Percentiles rank a stretch among this genome's conserved stretches.
These are phyloP conservation scores for Galago senegalensis DNA, from an alignment of 2,797 vertebrate species.

Conservation along the genomic window DNA sequence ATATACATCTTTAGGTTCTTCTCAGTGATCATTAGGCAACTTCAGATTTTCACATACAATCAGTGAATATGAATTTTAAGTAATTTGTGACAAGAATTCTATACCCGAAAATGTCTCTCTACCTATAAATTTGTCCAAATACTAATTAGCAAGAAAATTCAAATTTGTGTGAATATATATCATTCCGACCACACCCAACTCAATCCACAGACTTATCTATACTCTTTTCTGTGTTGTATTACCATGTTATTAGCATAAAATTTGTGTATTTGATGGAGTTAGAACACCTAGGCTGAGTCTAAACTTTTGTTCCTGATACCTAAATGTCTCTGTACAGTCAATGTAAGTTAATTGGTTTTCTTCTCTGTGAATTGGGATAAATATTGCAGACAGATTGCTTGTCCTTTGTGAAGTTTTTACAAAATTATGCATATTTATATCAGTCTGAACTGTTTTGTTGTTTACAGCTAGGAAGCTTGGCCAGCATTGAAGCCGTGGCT, in stretches of 20 bases:
- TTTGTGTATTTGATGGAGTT: neutral
- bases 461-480: too few relatives aligned
- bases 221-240: neutral
- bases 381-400: neutral
- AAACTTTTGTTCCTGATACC: neutral
- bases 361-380: neutral
- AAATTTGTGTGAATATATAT: neutral
- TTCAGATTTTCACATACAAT: slow-evolving; percentile 17
- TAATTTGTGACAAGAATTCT: slow-evolving; percentile 13
- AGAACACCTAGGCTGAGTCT: neutral
- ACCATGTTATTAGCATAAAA: neutral
- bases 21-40: slow-evolving; percentile 7
- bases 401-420: neutral
- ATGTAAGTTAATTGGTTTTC: neutral
- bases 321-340: neutral
- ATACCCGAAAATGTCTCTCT: slow-evolving; percentile 1
- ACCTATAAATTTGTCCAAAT: neutral
- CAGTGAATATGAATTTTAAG: neutral
- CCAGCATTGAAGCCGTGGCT: too few relatives aligned
- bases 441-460: too few relatives aligned
- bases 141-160: neutral
- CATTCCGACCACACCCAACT: neutral
- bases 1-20: slow-evolving; percentile 1
- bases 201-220: neutral
- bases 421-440: neutral